Evolutionary conservation across 2,113 vertebrate genomes (phyloP).

Genomic region (Ophthalmolycus amberensis): DNA sequence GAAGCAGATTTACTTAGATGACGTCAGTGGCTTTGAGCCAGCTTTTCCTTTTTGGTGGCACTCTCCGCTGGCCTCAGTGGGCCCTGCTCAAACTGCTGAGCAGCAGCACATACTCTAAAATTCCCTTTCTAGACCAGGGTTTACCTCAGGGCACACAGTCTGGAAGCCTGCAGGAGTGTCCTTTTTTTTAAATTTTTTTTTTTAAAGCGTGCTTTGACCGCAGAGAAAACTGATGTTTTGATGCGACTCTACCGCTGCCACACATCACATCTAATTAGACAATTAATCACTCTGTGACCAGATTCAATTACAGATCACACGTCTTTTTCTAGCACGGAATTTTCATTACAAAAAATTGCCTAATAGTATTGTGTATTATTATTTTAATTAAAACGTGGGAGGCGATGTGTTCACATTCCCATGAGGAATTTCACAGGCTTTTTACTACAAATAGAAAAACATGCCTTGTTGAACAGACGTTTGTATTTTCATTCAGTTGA

Average conservation of each 20-base stretch:
- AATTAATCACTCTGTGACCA: slow-evolving; percentile 53
- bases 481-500: slow-evolving; percentile 6
- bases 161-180: slow-evolving; percentile 61
- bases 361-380: slow-evolving; percentile 30
- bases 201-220: slow-evolving; percentile 54
- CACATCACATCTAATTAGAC: slow-evolving; percentile 57
- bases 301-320: slow-evolving; percentile 60
- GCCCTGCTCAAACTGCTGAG: slow-evolving; percentile 86
- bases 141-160: slow-evolving; percentile 88
- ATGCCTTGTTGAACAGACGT: slow-evolving; percentile 27
- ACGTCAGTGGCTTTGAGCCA: slow-evolving; percentile 94
- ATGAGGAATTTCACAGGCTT: slow-evolving; percentile 35
- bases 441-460: slow-evolving; percentile 51
- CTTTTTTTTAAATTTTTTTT: slow-evolving; percentile 48
- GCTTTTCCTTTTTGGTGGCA: slow-evolving; percentile 89
- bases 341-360: slow-evolving; percentile 44
- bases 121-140: slow-evolving; percentile 90
- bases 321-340: slow-evolving; percentile 36
- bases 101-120: slow-evolving; percentile 89
- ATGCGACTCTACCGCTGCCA: slow-evolving; percentile 49
- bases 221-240: slow-evolving; percentile 51
- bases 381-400: slow-evolving; percentile 51
- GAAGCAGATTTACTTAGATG: slow-evolving; percentile 93
- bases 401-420: slow-evolving; percentile 51
- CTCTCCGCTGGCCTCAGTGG: slow-evolving; percentile 88